Conservation (phyloP, 2,797 vertebrate genomes). For the Eurystomus glaucurus region DNA sequence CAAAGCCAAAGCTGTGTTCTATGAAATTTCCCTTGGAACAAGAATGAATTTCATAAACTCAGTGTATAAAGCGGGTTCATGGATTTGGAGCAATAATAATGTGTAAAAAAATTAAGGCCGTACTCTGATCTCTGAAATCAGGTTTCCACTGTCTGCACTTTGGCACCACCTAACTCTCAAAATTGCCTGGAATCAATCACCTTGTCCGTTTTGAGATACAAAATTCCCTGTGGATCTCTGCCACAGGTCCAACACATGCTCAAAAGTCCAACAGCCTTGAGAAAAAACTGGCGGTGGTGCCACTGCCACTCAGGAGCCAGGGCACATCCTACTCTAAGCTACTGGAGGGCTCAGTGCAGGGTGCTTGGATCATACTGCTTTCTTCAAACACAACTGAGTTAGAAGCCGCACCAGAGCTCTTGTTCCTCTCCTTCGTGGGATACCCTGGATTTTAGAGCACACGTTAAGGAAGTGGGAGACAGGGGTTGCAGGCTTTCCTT, state of each 20-base stretch:
- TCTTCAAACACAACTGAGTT: not conserved
- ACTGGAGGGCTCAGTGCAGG: not conserved
- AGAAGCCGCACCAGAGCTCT: not conserved
- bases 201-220: not conserved
- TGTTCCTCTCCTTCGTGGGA: not conserved
- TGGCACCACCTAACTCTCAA: not conserved
- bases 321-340: not conserved
- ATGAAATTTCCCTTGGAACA: not conserved
- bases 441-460: fast-evolving
- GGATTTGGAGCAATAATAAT: not conserved
- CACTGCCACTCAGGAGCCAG: not conserved
- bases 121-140: not conserved
- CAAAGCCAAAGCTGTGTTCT: not conserved
- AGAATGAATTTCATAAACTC: not conserved
- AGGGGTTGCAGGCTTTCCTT: not conserved
- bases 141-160: not conserved
- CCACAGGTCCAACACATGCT: fast-evolving
- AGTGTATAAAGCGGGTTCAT: not conserved
- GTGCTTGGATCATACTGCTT: not conserved
- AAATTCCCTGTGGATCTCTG: not conserved
- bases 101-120: not conserved
- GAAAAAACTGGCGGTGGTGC: not conserved
- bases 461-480: fast-evolving
- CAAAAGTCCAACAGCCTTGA: not conserved
- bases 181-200: not conserved